Conservation (phyloP, 2,888 invertebrate genomes). For the Colostygia pectinataria region DNA sequence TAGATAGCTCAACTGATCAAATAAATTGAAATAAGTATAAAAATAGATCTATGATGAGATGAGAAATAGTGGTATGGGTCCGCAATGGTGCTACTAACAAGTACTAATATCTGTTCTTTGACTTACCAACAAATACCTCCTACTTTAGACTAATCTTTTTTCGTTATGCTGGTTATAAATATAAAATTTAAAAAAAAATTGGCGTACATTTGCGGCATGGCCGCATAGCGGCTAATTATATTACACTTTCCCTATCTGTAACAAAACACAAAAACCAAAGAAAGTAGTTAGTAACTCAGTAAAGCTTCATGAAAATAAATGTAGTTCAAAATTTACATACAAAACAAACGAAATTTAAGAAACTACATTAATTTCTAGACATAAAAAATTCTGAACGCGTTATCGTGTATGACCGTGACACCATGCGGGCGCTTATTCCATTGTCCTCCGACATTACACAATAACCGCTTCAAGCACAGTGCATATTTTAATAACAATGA, state of each 20-base stretch:
- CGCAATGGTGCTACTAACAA: no score
- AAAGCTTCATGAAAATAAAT: background rate
- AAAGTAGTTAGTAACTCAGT: background rate
- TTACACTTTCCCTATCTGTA: background rate
- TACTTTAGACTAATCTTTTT: no score
- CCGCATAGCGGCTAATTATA: no score
- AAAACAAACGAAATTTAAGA: constrained; percentile 35
- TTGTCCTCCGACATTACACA: constrained; percentile 36
- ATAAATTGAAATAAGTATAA: no score
- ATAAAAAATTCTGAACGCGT: constrained; percentile 51
- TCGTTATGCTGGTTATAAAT: no score
- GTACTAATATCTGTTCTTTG: no score
- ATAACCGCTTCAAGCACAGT: constrained; percentile 6
- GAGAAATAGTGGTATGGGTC: no score
- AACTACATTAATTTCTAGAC: constrained; percentile 42
- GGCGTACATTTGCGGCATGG: no score
- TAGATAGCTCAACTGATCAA: no score
- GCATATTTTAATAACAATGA: constrained; percentile 11
- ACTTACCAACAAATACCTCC: no score
- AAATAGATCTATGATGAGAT: no score
- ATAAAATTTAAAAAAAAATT: no score
- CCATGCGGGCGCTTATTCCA: constrained; percentile 55
- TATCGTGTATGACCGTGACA: constrained; percentile 65
- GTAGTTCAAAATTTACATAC: constrained; percentile 23
- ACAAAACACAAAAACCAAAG: background rate